Base-by-base conservation (phyloP, 2,113 vertebrate species). In the Romanogobio albipinnatus region DNA sequence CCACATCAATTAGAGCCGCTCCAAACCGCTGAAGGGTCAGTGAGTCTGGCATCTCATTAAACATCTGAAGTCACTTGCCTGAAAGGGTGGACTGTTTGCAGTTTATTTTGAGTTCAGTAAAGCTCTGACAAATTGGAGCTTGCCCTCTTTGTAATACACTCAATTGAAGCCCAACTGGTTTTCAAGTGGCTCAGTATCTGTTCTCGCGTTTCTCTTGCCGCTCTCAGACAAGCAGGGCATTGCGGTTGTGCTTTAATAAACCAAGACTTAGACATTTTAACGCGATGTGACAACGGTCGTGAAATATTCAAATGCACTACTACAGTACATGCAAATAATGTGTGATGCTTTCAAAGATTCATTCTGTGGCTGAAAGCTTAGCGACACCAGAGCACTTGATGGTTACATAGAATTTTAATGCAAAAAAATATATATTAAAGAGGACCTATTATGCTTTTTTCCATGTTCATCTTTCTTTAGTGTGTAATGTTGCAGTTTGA, bases 341-440 rank as follows among this genome's bases (percentile, higher is more conserved):
- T 45, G 76, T 26, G 14, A 47, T 29, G 39, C 58, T 80, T 80
- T 80, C 36, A 80, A 64, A 62, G 58, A 80, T 62, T 62, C 7
- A 24, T 79, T 79, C 58, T 61, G 36, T 19, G n/a, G 39, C 58
- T 45, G 11, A 79, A 43, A 79, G 24, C 71, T 74, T 43, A 14
- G 51, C 6, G 9, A 70, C 4, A 11, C 19, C 33, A 22, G 53
- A 24, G 3, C 22, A 14, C 22, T 45, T 73, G 4, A 73, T 56
- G 75, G 15, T 58, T 36, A 19, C 74, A 76, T 1, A 45, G 3
- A 62, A 47, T 5, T 47, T 33, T 15, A 45, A 62, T 26, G 58
- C 39, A 45, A 43, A 76, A 43, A 76, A 59, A 24, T 13, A 15
- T 9, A 78, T 43, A 78, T 78, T 56, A 56, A 56, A 56, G 53